Evolutionary conservation across 2,797 vertebrate genomes (phyloP), one percentile per base, ranked within the genome.

Genomic region (Mastacembelus armatus): DNA sequence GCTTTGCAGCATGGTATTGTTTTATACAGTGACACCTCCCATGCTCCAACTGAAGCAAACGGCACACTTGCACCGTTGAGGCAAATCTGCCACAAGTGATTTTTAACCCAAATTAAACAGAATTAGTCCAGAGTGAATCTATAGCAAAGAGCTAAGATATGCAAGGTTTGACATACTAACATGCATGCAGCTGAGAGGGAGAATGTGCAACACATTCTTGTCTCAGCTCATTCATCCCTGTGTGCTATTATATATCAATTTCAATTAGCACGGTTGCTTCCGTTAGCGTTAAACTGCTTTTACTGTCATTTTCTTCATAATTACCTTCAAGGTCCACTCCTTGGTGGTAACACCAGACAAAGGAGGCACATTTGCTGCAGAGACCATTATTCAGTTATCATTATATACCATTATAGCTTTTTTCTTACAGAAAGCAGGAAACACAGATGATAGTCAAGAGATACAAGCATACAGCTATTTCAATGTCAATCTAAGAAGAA

Each of bases 281-380:
- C 45, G 55, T 74, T 22, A 55, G 36, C 12, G 27, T 39, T 70
- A 45, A 79, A 74, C 38, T 48, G 56, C 56, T 62, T 65, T 57
- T 24, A 56, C 22, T 27, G 3, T 75, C 3, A 62, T 71, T 64
- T 52, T 38, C 39, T 61, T 64, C 45, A 56, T 80, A 65, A 74
- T 81, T 65, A 66, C 51, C 61, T 66, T 35, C 11, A 21, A 52
- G 4, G 6, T 26, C 24, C 16, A 32, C 3, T 54, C 22, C 27
- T 56, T 10, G 44, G 26, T 61, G 59, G 68, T 66, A 68, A 55
- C 27, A 19, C 18, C 16, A 40, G 65, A 75, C 65, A 80, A 80
- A 68, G 50, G 68, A 48, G 12, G 15, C 26, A 62, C 21, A 72
- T 54, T 40, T 60, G 33, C 59, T 57, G 54, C 11, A 16, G 12